Conservation (phyloP, 1,140 invertebrate genomes). For the Oryzaephilus surinamensis region DNA sequence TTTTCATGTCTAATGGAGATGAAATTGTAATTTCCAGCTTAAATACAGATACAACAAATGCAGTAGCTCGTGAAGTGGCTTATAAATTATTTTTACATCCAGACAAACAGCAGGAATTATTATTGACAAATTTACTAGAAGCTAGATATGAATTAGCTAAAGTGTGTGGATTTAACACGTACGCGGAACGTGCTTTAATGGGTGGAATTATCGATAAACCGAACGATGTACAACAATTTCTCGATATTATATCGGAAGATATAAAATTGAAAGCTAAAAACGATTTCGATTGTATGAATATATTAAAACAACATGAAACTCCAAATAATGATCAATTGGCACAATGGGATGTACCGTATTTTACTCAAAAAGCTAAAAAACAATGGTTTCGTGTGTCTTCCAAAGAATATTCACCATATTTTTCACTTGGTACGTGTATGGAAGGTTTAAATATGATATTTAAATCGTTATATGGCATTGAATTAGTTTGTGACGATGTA, state of each 20-base stretch:
- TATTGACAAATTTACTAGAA: conserved; percentile 61
- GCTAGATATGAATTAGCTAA: conserved; percentile 67
- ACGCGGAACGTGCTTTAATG: conserved; percentile 77
- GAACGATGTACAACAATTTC: conserved; percentile 65
- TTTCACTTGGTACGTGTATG: conserved; percentile 92
- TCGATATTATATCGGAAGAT: conserved; percentile 63
- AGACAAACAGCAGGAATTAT: conserved; percentile 61
- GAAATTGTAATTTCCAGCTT: conserved; percentile 66
- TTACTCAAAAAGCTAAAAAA: conserved; percentile 58
- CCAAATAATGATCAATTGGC: conserved; percentile 42
- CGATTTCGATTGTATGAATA: conserved; percentile 64
- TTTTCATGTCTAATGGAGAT: conserved; percentile 61
- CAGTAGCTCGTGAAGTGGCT: conserved; percentile 72
- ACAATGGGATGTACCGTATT: conserved; percentile 81
- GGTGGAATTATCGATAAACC: conserved; percentile 78
- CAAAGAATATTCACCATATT: conserved; percentile 74
- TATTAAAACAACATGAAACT: conserved; percentile 56
- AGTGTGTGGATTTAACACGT: conserved; percentile 79
- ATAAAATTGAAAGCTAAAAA: conserved; percentile 50
- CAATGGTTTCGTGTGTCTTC: conserved; percentile 54
- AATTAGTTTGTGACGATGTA: conserved; percentile 57
- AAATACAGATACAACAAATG: conserved; percentile 71
- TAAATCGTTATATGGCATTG: conserved; percentile 68
- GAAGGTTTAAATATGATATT: conserved; percentile 86
- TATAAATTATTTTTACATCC: conserved; percentile 80